Conservation (phyloP, 2,888 invertebrate species). For the Tineola bisselliella region DNA sequence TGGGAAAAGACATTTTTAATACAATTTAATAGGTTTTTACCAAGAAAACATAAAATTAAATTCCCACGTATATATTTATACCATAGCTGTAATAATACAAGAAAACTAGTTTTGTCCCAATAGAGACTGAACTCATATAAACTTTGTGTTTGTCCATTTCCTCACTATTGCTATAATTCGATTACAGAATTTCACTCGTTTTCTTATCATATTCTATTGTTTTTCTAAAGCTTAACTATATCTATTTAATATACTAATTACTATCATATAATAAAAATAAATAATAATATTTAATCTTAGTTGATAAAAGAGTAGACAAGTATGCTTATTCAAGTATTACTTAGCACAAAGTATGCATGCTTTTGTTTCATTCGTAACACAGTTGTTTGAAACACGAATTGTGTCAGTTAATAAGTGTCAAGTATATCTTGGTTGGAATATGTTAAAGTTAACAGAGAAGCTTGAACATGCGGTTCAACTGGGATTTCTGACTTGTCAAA, state of each 20-base stretch:
- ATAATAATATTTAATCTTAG: no score
- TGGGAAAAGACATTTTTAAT: no score
- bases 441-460: conserved; percentile 1
- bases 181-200: background rate
- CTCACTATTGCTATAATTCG: background rate
- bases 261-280: no score
- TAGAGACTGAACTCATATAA: background rate
- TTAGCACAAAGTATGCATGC: no score
- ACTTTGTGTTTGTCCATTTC: background rate
- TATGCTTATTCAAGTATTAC: no score
- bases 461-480: background rate
- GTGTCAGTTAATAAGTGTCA: background rate
- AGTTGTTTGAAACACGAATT: background rate
- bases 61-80: no score
- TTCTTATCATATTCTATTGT: background rate
- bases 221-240: background rate
- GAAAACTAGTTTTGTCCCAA: background rate
- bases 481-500: conserved; percentile 11
- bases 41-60: no score
- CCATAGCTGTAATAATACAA: no score
- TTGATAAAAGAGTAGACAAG: no score
- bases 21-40: no score
- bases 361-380: background rate
- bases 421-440: background rate
- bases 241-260: no score